A percentile compares a stretch with the other conserved stretches of the same genome.
These are phyloP conservation scores for Cathartes aura DNA, from an alignment of 2,113 vertebrate species.

Conservation along the genomic window DNA sequence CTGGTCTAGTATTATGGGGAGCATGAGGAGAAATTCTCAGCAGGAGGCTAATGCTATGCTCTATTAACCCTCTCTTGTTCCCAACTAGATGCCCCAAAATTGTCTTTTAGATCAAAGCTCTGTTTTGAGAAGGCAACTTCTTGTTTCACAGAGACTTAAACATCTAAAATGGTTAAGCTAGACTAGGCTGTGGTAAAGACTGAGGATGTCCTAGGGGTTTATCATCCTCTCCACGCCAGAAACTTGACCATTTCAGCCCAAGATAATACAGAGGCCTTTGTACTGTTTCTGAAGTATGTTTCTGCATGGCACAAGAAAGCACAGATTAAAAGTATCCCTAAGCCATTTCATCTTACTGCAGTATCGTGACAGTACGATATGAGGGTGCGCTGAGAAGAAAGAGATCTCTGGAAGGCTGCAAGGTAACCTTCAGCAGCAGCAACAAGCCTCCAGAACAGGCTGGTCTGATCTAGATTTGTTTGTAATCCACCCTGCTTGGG, in stretches of 20 bases:
- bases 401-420: not conserved
- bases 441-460: not conserved
- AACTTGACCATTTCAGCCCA: not conserved
- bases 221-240: not conserved
- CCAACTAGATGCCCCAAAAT: not conserved
- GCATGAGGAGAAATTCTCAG: not conserved
- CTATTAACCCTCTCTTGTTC: not conserved
- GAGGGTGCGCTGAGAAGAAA: not conserved
- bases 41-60: not conserved
- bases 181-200: not conserved
- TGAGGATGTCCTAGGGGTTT: not conserved
- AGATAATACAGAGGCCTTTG: not conserved
- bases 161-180: not conserved
- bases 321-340: not conserved
- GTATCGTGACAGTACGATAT: not conserved
- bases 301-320: not conserved
- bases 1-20: not conserved
- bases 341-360: not conserved
- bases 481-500: not conserved
- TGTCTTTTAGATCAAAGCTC: not conserved
- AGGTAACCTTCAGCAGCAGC: not conserved
- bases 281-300: not conserved
- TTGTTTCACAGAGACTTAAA: not conserved
- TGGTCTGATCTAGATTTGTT: not conserved
- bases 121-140: not conserved